Evolutionary conservation across 2,797 vertebrate species (phyloP).

Genomic region (Cyclopterus lumpus): DNA sequence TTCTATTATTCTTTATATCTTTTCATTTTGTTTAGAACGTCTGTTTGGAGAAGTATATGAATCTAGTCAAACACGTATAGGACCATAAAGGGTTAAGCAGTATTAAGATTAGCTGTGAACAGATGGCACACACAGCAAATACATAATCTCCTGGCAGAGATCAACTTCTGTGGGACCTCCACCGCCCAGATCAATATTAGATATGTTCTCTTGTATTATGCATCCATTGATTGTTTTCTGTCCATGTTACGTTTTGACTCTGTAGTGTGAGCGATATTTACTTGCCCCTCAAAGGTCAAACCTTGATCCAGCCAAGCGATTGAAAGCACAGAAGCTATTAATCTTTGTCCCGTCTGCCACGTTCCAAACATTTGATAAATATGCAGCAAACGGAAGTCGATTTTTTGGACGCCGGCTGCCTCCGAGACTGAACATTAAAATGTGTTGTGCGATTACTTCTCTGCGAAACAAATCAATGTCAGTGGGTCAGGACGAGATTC

Average conservation of each 20-base stretch:
- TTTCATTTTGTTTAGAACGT: no score
- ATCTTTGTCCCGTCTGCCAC: constrained; percentile 41
- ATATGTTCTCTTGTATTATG: neutral
- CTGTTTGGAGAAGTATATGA: no score
- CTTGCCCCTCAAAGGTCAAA: constrained; percentile 48
- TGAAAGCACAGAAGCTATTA: constrained; percentile 32
- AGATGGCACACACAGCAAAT: no score
- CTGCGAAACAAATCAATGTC: constrained; percentile 51
- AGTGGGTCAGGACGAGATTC: constrained; percentile 10
- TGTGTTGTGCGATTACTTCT: constrained; percentile 42
- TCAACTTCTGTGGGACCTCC: neutral
- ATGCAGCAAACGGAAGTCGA: constrained; percentile 36
- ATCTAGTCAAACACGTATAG: no score
- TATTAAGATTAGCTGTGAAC: no score
- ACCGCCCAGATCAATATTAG: neutral
- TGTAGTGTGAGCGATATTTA: constrained; percentile 15
- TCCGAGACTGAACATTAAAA: constrained; percentile 18
- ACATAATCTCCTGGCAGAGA: neutral
- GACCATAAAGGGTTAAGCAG: no score
- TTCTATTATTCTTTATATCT: no score
- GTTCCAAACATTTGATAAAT: constrained; percentile 50
- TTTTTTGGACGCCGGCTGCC: neutral
- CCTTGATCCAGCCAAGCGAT: constrained; percentile 24
- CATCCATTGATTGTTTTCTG: neutral
- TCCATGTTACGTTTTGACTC: neutral